Base-by-base conservation (phyloP, 1,140 invertebrate genomes). In the Caenorhabditis inopinata region DNA sequence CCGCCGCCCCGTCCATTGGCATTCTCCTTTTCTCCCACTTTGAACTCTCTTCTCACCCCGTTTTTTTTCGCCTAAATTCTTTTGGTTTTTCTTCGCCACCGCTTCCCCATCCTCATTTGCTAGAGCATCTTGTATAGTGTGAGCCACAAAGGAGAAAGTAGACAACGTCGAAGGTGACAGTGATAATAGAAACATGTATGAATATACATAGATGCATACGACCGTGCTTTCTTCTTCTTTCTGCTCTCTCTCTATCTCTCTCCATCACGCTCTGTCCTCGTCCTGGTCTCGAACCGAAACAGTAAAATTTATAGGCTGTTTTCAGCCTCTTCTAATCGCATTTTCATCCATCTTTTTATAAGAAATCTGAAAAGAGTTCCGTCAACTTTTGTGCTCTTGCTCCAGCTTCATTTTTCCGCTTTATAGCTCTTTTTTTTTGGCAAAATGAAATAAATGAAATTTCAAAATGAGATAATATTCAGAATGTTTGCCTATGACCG, bases 401-500 rank as follows among this genome's bases (percentile, higher is more conserved):
- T 74, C 35, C 5, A 9, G 42, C 29, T 11, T 47, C 16, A n/a
- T 29, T 14, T 47, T 12, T 75, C 45, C 23, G 29, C 16, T 46
- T 51, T 38, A 1, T 14, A 9, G 2, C 18, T 49, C 35, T 25
- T 49, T 35, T 38, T 23, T 35, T 51, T 49, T 51, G 35, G 0
- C 38, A 29, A 5, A 51, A 32, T 38, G 0, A 9, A 12, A 23
- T 68, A 18, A 14, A 68, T 18, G 14, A 12, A n/a, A n/a, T n/a
- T n/a, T n/a, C n/a, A n/a, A n/a, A n/a, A n/a, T n/a, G n/a, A n/a
- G n/a, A 21, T 7, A 29, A 46, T 78, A 46, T 78, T 53, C 32
- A 53, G 68, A 84, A 85, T 85, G 84, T 85, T 85, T 74, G 84
- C 85, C 62, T 85, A 85, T 85, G 84, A 85, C 47, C 84, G 84